Evolutionary conservation across 2,113 vertebrate genomes (phyloP).

Genomic region (Xerus inauris): DNA sequence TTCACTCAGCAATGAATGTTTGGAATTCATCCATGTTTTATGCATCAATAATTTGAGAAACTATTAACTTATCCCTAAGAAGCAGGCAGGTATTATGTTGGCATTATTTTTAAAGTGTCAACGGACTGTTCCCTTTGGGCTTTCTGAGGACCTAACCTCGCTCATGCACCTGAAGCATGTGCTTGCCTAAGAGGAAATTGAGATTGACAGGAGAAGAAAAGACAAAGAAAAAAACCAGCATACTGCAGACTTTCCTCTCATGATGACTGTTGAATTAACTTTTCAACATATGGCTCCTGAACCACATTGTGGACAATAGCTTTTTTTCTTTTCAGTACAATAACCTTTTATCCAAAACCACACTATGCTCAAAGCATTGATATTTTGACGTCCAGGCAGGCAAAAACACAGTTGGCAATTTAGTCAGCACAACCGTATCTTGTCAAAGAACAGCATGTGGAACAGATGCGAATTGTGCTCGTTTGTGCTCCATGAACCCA

Average conservation of each 20-base stretch:
- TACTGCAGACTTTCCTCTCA: background rate
- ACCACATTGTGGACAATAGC: background rate
- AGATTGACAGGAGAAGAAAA: background rate
- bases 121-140: background rate
- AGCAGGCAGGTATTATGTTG: background rate
- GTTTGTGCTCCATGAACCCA: background rate
- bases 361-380: background rate
- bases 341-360: background rate
- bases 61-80: background rate
- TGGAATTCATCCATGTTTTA: background rate
- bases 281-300: background rate
- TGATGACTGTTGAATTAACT: background rate
- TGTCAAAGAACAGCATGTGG: background rate
- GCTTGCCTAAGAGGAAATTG: background rate
- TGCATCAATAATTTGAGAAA: background rate
- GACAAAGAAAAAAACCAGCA: background rate
- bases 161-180: background rate
- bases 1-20: background rate
- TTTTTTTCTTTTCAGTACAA: background rate
- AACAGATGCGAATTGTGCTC: background rate
- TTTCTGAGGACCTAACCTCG: background rate
- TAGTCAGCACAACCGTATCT: background rate
- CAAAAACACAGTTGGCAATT: background rate
- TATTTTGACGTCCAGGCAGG: constrained; percentile 3
- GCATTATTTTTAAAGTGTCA: background rate